A percentile compares a stretch with the other conserved stretches of the same genome.
phyloP scores from a whole-genome alignment of 2,113 vertebrate genomes.

The Nothobranchius furzeri region DNA sequence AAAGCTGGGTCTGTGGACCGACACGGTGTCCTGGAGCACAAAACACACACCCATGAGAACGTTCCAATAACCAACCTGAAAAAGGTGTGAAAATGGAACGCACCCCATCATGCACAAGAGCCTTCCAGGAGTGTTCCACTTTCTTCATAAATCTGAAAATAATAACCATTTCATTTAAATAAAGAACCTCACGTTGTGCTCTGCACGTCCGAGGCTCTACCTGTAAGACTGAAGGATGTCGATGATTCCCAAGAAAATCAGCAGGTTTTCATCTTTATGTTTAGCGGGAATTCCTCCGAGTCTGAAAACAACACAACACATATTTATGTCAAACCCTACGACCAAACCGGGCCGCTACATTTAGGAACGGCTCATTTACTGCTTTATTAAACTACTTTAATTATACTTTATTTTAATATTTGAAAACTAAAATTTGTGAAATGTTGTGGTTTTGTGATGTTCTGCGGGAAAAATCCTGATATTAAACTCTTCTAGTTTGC shows the following conservation, averaged over 20 bases:
- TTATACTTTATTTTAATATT: too few species aligned
- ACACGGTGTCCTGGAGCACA: slow-evolving; percentile 87
- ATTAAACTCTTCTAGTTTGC: too few species aligned
- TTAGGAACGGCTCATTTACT: too few species aligned
- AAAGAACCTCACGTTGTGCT: neutral
- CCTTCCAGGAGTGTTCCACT: slow-evolving; percentile 98
- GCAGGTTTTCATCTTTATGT: slow-evolving; percentile 90
- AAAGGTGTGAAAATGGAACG: slow-evolving; percentile 22
- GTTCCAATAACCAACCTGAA: neutral
- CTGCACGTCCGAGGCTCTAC: slow-evolving; percentile 59
- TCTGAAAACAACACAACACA: slow-evolving; percentile 68
- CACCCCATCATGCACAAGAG: slow-evolving; percentile 94
- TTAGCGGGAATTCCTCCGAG: slow-evolving; percentile 97
- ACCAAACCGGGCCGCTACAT: too few species aligned
- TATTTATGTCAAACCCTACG: too few species aligned
- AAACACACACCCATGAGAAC: neutral
- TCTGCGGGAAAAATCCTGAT: too few species aligned
- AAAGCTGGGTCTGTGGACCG: slow-evolving; percentile 92
- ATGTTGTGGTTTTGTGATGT: too few species aligned
- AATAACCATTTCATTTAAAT: neutral
- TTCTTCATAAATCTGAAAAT: slow-evolving; percentile 92
- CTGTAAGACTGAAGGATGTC: slow-evolving; percentile 97
- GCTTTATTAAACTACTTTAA: too few species aligned
- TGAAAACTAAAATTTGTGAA: too few species aligned
- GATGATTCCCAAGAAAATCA: slow-evolving; percentile 96